phyloP scores from a whole-genome alignment of 2,888 invertebrate genomes.

The Oxytorus armatus region DNA sequence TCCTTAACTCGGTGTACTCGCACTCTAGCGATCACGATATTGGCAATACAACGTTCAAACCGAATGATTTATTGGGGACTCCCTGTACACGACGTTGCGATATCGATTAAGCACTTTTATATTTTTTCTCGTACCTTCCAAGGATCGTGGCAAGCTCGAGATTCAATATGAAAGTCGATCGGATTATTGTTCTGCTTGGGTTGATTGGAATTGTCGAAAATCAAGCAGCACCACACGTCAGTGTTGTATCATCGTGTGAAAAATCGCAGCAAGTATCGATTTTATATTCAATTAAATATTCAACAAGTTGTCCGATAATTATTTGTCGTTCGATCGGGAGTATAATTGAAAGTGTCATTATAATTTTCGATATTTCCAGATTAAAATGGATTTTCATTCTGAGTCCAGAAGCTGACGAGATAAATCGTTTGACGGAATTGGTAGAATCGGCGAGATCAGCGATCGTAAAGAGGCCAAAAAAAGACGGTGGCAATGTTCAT shows the following conservation, averaged over 20 bases:
- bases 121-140: constrained; percentile 53
- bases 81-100: constrained; percentile 6
- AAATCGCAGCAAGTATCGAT: constrained; percentile 54
- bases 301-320: neutral
- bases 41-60: constrained; percentile 40
- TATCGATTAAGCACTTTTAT: constrained; percentile 35
- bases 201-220: constrained; percentile 38
- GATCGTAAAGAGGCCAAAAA: constrained; percentile 19
- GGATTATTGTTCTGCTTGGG: constrained; percentile 47
- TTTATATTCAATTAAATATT: neutral
- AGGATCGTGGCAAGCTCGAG: constrained; percentile 24
- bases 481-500: constrained; percentile 25
- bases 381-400: constrained; percentile 55
- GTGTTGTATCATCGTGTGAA: constrained; percentile 22
- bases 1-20: constrained; percentile 38
- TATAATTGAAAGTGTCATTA: too few relatives aligned
- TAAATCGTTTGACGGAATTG: constrained; percentile 33
- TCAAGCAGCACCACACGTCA: neutral
- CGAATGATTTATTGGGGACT: constrained; percentile 46
- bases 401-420: constrained; percentile 37
- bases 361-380: constrained; percentile 48
- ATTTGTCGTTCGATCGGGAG: neutral
- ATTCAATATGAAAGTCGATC: constrained; percentile 54
- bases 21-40: constrained; percentile 43
- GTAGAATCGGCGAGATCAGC: constrained; percentile 46